These are phyloP conservation scores for Creontiades dilutus DNA, from an alignment of 2,888 invertebrate genomes.

Conservation along the genomic window DNA sequence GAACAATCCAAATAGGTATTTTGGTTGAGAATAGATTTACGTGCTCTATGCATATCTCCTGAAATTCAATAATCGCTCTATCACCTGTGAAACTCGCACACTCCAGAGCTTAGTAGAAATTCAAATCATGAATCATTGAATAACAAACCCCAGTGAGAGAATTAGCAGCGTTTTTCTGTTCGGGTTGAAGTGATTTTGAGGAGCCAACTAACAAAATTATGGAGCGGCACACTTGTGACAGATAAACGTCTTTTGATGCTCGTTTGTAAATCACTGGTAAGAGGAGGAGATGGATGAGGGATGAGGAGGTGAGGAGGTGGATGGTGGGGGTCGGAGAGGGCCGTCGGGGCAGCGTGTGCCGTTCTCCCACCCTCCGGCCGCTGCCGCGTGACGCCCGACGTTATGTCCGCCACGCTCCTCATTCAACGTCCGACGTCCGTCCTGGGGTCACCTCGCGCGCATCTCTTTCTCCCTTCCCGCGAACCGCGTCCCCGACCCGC, in stretches of 20 bases:
- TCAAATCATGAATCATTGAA: too few species aligned
- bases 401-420: constrained; percentile 71
- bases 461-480: neutral
- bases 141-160: too few species aligned
- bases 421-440: constrained; percentile 62
- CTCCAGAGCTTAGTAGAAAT: too few species aligned
- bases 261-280: neutral
- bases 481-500: constrained; percentile 39
- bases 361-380: neutral
- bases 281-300: neutral
- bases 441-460: constrained; percentile 41
- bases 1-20: too few species aligned
- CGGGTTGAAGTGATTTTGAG: neutral
- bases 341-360: constrained; percentile 61
- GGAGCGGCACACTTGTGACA: neutral
- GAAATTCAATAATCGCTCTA: too few species aligned
- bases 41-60: too few species aligned
- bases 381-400: constrained; percentile 67
- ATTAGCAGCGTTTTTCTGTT: neutral
- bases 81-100: too few species aligned
- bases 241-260: neutral
- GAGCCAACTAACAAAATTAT: neutral
- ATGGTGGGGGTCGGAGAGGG: neutral
- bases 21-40: too few species aligned
- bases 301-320: neutral